Base-by-base conservation (phyloP, 2,797 vertebrate genomes). In the Betta splendens region DNA sequence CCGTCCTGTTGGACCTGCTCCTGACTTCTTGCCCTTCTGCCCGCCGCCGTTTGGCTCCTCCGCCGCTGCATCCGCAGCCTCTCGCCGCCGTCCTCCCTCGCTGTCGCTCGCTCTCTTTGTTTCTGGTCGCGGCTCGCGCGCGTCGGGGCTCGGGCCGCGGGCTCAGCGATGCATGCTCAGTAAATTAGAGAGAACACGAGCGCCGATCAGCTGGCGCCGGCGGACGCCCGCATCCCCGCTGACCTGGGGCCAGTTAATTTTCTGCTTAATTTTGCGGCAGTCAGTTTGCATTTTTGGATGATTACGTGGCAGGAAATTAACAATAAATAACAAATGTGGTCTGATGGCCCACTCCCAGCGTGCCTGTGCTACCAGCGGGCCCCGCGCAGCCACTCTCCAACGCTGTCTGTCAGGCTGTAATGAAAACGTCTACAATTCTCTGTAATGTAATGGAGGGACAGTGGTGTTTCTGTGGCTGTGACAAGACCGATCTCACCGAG, bases 301-400 rank as follows among this genome's bases (percentile, higher is more conserved):
- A 98, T 98, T 97, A 97, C 93, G 95, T 95, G 92, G 94, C 93
- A 93, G 95, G 94, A 98, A 98, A 98, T 98, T 99, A 98, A 98
- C 97, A 99, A 99, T 99, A 98, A 99, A 99, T 99, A 99, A 99
- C 96, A 98, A 98, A 99, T 98, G 96, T 95, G 94, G 94, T 95
- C 76, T 87, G 92, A 92, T 90, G 89, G 87, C 80, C 85, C 77
- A 73, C 76, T 77, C 77, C 79, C 58, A 2, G 62, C 57, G 21
- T 55, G 65, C 63, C 67, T 22, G 15, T 13, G 38, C 66, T 28
- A 60, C 65, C 54, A 20, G 67, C 22, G 23, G 58, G 67, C 63
- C 66, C 56, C 59, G 72, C 75, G 49, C 7, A 72, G 68, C 66
- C 45, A 13, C 76, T 69, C 66, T 77, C 57, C 43, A 2, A 51